Conservation (phyloP, 2,113 vertebrate genomes). For the Empidonax traillii region DNA sequence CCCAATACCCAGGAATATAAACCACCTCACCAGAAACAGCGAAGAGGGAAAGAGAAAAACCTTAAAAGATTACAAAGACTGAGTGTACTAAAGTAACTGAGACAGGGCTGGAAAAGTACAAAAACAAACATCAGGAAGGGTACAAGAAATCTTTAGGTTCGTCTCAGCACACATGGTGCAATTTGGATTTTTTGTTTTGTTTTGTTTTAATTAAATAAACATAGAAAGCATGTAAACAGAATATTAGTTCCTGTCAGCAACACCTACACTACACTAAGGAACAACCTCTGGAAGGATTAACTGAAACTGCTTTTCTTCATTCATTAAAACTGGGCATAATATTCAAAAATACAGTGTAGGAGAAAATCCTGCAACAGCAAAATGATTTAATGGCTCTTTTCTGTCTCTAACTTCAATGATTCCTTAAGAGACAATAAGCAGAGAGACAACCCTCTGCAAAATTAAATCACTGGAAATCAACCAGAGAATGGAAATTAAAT, state of each 20-base stretch:
- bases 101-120: neutral
- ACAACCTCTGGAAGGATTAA: neutral
- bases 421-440: conserved; percentile 57
- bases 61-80: neutral
- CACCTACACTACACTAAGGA: neutral
- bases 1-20: accelerated
- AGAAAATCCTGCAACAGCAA: neutral
- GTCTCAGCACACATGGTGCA: neutral
- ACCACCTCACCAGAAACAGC: neutral
- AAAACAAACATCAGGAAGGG: neutral
- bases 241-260: neutral
- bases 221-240: neutral
- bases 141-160: neutral
- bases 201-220: neutral
- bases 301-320: neutral
- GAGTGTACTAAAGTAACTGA: neutral
- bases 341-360: neutral
- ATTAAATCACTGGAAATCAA: conserved; percentile 67
- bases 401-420: neutral
- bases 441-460: conserved; percentile 57
- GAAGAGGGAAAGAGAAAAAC: neutral
- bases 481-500: conserved; percentile 67
- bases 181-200: neutral
- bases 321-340: conserved; percentile 2
- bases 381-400: conserved; percentile 30